phyloP scores from a whole-genome alignment of 2,888 invertebrate species.

The Spicauda simplicius region DNA sequence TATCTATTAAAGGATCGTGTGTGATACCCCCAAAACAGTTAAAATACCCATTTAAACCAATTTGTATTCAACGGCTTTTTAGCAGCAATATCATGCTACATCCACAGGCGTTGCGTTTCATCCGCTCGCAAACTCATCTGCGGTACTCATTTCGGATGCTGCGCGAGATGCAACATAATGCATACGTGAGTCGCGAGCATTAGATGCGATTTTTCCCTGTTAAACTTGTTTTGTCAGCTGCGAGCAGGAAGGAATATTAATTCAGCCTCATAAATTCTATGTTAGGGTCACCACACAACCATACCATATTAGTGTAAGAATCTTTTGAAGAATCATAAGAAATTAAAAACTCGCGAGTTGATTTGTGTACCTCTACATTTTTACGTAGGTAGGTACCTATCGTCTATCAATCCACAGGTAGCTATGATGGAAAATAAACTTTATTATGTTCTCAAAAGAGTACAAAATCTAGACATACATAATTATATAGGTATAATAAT shows the following conservation, averaged over 20 bases:
- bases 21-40: too few relatives aligned
- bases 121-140: constrained; percentile 9
- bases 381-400: too few relatives aligned
- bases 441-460: too few relatives aligned
- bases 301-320: too few relatives aligned
- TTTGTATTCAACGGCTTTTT: constrained; percentile 10
- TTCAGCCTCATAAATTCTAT: background rate
- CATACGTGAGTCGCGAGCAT: constrained; percentile 30
- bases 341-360: too few relatives aligned
- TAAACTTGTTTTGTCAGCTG: constrained; percentile 5
- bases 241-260: background rate
- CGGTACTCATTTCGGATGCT: constrained; percentile 26
- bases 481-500: too few relatives aligned
- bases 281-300: background rate
- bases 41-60: background rate
- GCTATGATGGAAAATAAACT: too few relatives aligned
- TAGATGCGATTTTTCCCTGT: constrained; percentile 40
- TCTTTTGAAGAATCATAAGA: too few relatives aligned
- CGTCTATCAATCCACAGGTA: too few relatives aligned
- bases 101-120: background rate
- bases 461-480: too few relatives aligned
- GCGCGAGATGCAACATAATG: constrained; percentile 17
- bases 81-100: background rate
- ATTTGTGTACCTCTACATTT: too few relatives aligned
- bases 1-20: too few relatives aligned